These are phyloP conservation scores for Epinotia brunnichana DNA, from an alignment of 2,888 invertebrate genomes.

Conservation along the genomic window DNA sequence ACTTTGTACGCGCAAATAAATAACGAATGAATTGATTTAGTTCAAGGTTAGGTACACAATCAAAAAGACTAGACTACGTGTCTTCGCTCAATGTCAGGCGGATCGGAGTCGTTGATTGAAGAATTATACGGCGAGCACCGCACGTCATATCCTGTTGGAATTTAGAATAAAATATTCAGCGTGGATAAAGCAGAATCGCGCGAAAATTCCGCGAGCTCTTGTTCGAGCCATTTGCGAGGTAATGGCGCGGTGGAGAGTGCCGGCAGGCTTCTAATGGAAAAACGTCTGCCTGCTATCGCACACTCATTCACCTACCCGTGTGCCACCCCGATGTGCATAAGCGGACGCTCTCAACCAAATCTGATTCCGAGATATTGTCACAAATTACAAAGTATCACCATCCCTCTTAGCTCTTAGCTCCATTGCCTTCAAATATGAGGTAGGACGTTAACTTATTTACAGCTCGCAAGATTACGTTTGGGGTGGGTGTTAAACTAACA, in stretches of 20 bases:
- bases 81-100: slow-evolving; percentile 59
- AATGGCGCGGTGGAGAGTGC: slow-evolving; percentile 65
- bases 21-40: slow-evolving; percentile 57
- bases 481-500: slow-evolving; percentile 77
- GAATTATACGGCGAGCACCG: slow-evolving; percentile 63
- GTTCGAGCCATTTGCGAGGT: slow-evolving; percentile 67
- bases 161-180: slow-evolving; percentile 56
- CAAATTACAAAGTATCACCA: slow-evolving; percentile 1
- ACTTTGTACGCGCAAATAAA: slow-evolving; percentile 47
- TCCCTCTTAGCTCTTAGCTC: slow-evolving; percentile 32
- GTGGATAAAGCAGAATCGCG: slow-evolving; percentile 59
- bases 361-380: slow-evolving; percentile 26
- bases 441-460: slow-evolving; percentile 60
- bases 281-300: slow-evolving; percentile 62
- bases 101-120: slow-evolving; percentile 59
- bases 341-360: slow-evolving; percentile 34
- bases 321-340: slow-evolving; percentile 49
- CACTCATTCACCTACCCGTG: slow-evolving; percentile 56
- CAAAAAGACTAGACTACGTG: slow-evolving; percentile 50
- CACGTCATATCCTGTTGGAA: slow-evolving; percentile 57
- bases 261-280: slow-evolving; percentile 66
- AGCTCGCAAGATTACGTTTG: slow-evolving; percentile 64
- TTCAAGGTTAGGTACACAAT: slow-evolving; percentile 62
- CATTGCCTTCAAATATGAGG: slow-evolving; percentile 40
- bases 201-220: slow-evolving; percentile 58